Evolutionary conservation across 2,888 invertebrate species (phyloP), one percentile per base, ranked within the genome.

Genomic region (Cerceris rybyensis): DNA sequence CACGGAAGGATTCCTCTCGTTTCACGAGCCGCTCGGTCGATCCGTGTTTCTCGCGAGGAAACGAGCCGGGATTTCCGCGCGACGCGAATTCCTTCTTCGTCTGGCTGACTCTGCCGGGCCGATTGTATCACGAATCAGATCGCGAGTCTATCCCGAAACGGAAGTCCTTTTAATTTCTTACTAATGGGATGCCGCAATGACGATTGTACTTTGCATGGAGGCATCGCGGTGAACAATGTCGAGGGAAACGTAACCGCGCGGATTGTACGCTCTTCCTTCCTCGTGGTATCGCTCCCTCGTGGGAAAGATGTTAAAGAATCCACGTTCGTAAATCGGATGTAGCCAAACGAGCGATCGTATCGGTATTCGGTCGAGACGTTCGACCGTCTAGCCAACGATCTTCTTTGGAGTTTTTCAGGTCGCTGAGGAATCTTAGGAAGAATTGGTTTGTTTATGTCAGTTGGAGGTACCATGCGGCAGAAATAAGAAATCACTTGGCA

Each of bases 261-360:
- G 28, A 28, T 28, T 28, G 16, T 52, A n/a, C 6, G 46, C 17
- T 78, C 79, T 69, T 78, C 74, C 79, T 78, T 74, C 79, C 69
- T 79, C 28, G 2, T 28, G 28, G 28, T 28, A 28, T 58, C 72
- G 7, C 49, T 16, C 39, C 64, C 61, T 50, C 80, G 84, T 83
- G 84, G 67, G 84, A 77, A 81, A 83, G 43, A 49, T 69, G 64
- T 70, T 58, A 69, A 74, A 70, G 78, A 81, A 84, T 78, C 71
- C 70, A 72, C 74, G 72, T 71, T 42, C 66, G 65, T 54, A 70
- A 67, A 75, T 82, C 77, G 77, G 83, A 81, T 72, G 84, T 82
- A 75, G 71, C 55, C 71, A 71, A 75, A 83, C 74, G 57, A 66
- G 46, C 81, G 84, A 78, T 79, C 74, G 84, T 84, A 84, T 84